Percentiles rank a stretch among this genome's conserved stretches.
Conservation (phyloP, 2,888 invertebrate genomes). For the Drosophila meridionalis region DNA sequence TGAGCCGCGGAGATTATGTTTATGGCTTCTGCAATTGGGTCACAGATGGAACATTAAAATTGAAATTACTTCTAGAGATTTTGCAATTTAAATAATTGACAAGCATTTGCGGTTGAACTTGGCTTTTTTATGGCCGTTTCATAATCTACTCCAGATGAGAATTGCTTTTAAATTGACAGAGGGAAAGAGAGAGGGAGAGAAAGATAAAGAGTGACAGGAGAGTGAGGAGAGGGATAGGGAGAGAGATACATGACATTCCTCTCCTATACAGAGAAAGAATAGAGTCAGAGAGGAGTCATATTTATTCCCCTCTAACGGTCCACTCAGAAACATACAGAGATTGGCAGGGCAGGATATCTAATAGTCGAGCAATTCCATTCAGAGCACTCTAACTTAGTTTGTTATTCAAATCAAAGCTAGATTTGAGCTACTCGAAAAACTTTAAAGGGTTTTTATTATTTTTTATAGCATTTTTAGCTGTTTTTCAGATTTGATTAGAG, state of each 20-base stretch:
- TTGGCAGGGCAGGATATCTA: background rate
- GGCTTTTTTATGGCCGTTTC: slow-evolving; percentile 3
- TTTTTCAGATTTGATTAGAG: slow-evolving; percentile 27
- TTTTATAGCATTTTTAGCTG: background rate
- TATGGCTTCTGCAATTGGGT: slow-evolving; percentile 42
- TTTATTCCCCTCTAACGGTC: background rate
- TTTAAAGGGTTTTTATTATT: slow-evolving; percentile 11
- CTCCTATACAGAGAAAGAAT: background rate
- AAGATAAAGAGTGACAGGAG: background rate
- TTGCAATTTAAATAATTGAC: slow-evolving; percentile 25
- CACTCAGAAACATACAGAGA: background rate
- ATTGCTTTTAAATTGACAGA: background rate
- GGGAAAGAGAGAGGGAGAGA: background rate
- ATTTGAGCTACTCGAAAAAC: slow-evolving; percentile 12
- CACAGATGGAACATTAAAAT: slow-evolving; percentile 32
- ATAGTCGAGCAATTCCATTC: background rate
- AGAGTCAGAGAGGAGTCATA: background rate
- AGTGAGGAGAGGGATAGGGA: background rate
- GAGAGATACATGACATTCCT: too few relatives aligned
- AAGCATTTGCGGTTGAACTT: slow-evolving; percentile 12
- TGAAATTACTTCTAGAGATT: slow-evolving; percentile 24
- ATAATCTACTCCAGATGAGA: background rate
- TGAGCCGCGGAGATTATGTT: slow-evolving; percentile 41
- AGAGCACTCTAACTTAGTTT: background rate
- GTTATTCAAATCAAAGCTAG: background rate